phyloP scores from a whole-genome alignment of 2,888 invertebrate species.

The Pecten maximus region DNA sequence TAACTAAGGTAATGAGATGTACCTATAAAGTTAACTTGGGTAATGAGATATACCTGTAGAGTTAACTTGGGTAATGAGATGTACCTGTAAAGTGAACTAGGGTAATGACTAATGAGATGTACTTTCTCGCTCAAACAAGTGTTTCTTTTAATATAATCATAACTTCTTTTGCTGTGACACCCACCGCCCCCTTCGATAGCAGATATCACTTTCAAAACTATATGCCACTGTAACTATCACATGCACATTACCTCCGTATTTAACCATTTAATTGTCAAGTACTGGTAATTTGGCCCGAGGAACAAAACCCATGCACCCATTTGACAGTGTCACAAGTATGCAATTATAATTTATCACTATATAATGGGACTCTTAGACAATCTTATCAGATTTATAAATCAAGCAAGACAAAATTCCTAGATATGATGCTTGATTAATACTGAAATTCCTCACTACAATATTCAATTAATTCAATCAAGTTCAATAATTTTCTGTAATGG shows the following conservation, averaged over 20 bases:
- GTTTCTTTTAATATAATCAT: background rate
- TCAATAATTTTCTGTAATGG: background rate
- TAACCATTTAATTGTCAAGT: background rate
- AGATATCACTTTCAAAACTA: background rate
- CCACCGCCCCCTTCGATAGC: background rate
- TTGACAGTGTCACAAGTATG: background rate
- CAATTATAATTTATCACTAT: background rate
- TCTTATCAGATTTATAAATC: background rate
- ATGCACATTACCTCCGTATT: background rate
- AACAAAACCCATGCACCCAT: background rate
- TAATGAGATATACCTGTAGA: too few species aligned
- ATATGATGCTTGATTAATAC: background rate
- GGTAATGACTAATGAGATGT: background rate
- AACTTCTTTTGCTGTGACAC: background rate
- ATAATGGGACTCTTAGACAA: slow-evolving; percentile 16
- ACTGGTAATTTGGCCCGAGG: background rate
- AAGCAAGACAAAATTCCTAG: slow-evolving; percentile 13
- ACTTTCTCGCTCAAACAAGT: background rate
- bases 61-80: background rate
- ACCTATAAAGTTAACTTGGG: too few species aligned
- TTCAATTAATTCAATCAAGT: background rate
- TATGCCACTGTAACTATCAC: background rate
- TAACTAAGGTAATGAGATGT: too few species aligned
- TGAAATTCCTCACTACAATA: slow-evolving; percentile 16
- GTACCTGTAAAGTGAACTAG: background rate